phyloP scores from a whole-genome alignment of 92 coral and sea anemone species.

The Galaxea fascicularis region DNA sequence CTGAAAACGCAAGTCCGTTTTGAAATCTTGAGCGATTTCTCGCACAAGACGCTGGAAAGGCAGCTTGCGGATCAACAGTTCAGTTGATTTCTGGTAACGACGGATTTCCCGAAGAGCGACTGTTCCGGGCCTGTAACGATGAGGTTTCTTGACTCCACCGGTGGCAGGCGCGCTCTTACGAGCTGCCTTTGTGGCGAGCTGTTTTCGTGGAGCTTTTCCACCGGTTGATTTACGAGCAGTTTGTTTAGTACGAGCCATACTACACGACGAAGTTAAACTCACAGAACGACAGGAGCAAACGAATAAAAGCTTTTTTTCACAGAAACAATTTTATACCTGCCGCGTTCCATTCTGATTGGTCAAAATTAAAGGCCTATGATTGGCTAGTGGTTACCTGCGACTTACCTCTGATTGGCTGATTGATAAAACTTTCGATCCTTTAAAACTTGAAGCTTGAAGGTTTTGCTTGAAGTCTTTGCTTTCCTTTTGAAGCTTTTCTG shows the following conservation, averaged over 20 bases:
- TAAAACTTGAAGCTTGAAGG: conserved; percentile 6
- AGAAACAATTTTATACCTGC: conserved; percentile 8
- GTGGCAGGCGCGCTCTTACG: conserved; percentile 99
- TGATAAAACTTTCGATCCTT: conserved; percentile 15
- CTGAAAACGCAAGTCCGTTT: conserved; percentile 88
- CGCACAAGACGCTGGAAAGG: conserved; percentile 84
- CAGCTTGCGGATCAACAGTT: conserved; percentile 80
- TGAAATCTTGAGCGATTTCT: conserved; percentile 81
- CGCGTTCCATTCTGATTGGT: conserved; percentile 32
- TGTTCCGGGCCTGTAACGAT: conserved; percentile 99
- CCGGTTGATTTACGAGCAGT: conserved; percentile 99
- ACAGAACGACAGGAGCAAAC: too few relatives aligned
- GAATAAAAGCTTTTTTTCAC: too few relatives aligned
- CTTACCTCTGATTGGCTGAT: neutral
- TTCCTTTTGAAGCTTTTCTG: too few relatives aligned
- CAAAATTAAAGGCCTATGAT: neutral
- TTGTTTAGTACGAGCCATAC: conserved; percentile 98
- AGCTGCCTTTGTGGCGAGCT: conserved; percentile 98
- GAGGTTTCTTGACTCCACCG: conserved; percentile 99
- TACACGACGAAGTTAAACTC: neutral
- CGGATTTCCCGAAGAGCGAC: conserved; percentile 93
- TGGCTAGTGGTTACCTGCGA: neutral
- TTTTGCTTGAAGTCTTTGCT: neutral
- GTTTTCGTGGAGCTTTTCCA: conserved; percentile 99
- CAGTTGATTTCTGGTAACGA: conserved; percentile 81